phyloP scores from a whole-genome alignment of 2,888 invertebrate species.

The Drosophila mettleri region DNA sequence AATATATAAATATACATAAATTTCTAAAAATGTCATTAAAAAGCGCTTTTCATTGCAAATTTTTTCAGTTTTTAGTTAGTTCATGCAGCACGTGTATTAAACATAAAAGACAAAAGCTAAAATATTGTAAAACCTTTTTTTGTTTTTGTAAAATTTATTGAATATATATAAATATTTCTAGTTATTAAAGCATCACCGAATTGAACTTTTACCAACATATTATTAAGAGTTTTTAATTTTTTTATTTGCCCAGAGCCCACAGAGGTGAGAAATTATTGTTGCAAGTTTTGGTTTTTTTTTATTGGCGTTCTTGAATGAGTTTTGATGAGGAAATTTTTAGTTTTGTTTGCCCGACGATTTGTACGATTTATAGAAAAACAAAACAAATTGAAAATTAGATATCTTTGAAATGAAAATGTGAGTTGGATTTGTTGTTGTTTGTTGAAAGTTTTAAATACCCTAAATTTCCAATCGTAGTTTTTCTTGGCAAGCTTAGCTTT shows the following conservation, averaged over 20 bases:
- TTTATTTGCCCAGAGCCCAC: constrained; percentile 38
- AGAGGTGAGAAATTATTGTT: constrained; percentile 35
- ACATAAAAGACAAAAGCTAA: constrained; percentile 48
- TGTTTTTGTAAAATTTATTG: constrained; percentile 4
- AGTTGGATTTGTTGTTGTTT: constrained; percentile 33
- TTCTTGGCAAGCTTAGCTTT: constrained; percentile 83
- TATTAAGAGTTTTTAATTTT: constrained; percentile 3
- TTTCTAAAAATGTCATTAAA: constrained; percentile 18
- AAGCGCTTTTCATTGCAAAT: constrained; percentile 56
- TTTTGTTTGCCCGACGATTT: constrained; percentile 8
- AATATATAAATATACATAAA: neutral
- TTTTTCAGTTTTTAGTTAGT: constrained; percentile 34
- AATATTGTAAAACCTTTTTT: constrained; percentile 22
- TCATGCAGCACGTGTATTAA: constrained; percentile 58
- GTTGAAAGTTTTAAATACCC: constrained; percentile 84
- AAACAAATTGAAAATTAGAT: constrained; percentile 42
- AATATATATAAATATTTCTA: constrained; percentile 15
- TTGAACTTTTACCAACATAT: constrained; percentile 30
- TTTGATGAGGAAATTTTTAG: constrained; percentile 31
- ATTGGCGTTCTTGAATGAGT: constrained; percentile 34
- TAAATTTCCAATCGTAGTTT: constrained; percentile 87
- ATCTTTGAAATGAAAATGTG: constrained; percentile 22
- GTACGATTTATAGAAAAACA: constrained; percentile 22
- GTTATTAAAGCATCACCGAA: constrained; percentile 24
- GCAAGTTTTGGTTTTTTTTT: constrained; percentile 16